Evolutionary conservation across 1,140 invertebrate genomes (phyloP), one percentile per base, ranked within the genome.

Genomic region (Drosophila prosaltans): DNA sequence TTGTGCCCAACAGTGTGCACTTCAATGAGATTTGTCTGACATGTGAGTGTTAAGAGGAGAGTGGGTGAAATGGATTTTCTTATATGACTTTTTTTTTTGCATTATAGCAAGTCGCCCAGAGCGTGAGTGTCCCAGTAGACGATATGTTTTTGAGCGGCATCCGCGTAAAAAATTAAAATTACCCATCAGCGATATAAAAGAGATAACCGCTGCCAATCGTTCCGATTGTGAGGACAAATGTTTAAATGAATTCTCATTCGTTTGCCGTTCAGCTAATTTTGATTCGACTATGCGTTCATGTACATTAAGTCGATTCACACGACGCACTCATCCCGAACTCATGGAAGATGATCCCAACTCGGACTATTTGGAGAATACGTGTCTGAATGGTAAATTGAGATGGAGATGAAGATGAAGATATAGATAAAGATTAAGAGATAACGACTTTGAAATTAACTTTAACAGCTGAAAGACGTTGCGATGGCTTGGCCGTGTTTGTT

Each of bases 211-310:
- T 0, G 93, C 95, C 1, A 98, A 98, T 92, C 94, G 97, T 62
- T 97, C 96, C 2, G 97, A 98, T 80, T 98, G 97, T 78, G 97
- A 98, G 92, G 97, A 98, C 82, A 97, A 97, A 81, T 98, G 97
- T 90, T 92, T 98, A 48, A 97, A 97, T 80, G 97, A 98, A 91
- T 97, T 97, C 81, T 96, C 94, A 61, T 97, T 97, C 79, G 95
- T 97, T 1, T 98, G 97, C 84, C 95, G 97, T 30, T 97, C 97
- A 0, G 97, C 96, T 0, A 96, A 97, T 3, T 98, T 95, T 82
- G 96, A 97, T 85, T 94, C 95, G 0, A 94, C 94, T 0, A 93
- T 95, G 72, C 94, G 96, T 55, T 97, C 95, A 51, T 98, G 97
- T 88, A 95, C 95, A 2, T 90, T 98, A 9, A 97, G 96, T 89